A percentile compares a stretch with the other conserved stretches of the same genome.
phyloP scores from a whole-genome alignment of 2,113 vertebrate species.

The Paramormyrops kingsleyae region DNA sequence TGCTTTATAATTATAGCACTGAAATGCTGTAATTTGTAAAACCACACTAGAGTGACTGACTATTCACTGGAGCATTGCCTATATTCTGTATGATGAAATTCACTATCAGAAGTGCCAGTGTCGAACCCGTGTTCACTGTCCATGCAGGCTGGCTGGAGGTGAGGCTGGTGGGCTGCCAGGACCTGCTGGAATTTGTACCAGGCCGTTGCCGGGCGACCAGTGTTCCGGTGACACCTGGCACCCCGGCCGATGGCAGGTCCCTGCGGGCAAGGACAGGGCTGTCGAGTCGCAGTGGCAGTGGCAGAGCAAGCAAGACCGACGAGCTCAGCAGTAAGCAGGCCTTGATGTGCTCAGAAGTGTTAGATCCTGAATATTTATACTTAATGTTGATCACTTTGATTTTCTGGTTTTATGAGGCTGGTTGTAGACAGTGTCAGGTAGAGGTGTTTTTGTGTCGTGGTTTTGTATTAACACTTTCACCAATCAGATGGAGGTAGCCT shows the following conservation, averaged over 20 bases:
- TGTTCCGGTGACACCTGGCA: slow-evolving; percentile 44
- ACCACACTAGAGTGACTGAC: neutral
- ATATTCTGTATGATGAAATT: neutral
- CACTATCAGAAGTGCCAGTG: neutral
- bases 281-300: slow-evolving; percentile 54
- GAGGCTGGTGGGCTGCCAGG: slow-evolving; percentile 79
- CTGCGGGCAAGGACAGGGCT: slow-evolving; percentile 59
- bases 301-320: slow-evolving; percentile 61
- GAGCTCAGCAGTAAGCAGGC: slow-evolving; percentile 74
- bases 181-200: slow-evolving; percentile 71
- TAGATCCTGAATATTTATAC: neutral
- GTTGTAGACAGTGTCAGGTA: neutral
- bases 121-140: neutral
- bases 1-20: neutral
- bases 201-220: slow-evolving; percentile 60
- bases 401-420: neutral
- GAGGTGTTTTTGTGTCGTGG: neutral
- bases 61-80: neutral
- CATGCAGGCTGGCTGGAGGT: slow-evolving; percentile 63
- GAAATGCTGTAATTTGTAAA: neutral
- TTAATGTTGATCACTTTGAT: neutral
- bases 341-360: neutral
- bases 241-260: slow-evolving; percentile 63
- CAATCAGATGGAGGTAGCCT: neutral
- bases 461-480: neutral